A percentile compares a stretch with the other conserved stretches of the same genome.
phyloP scores from a whole-genome alignment of 2,888 invertebrate species.

The Disparrhopalites patrizii region DNA sequence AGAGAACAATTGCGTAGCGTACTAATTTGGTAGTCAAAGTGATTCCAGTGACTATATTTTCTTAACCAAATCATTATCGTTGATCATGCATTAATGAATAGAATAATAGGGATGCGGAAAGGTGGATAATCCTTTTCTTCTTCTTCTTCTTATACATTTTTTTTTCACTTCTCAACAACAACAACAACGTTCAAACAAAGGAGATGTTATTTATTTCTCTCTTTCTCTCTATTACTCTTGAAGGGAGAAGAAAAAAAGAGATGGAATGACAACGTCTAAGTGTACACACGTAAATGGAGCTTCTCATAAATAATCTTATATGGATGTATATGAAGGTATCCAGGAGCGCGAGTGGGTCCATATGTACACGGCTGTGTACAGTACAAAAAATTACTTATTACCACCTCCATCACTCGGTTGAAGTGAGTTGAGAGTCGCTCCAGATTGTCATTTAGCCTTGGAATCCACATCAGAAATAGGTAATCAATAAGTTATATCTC shows the following conservation, averaged over 20 bases:
- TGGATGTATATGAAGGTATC: constrained; percentile 1
- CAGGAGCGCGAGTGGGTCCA: too few species aligned
- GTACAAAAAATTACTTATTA: too few species aligned
- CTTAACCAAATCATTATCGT: constrained; percentile 20
- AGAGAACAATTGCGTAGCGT: constrained; percentile 15
- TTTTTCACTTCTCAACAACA: too few species aligned
- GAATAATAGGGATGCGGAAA: constrained; percentile 9
- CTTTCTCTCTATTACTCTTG: too few species aligned
- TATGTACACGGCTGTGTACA: too few species aligned
- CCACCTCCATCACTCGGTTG: not conserved
- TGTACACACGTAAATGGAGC: constrained; percentile 20
- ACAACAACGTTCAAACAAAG: not conserved
- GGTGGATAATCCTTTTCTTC: too few species aligned
- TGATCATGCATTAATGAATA: constrained; percentile 23
- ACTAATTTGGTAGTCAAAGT: constrained; percentile 26
- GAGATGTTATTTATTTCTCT: constrained; percentile 5
- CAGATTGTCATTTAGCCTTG: constrained; percentile 28
- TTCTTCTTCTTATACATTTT: too few species aligned
- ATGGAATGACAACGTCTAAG: constrained; percentile 20
- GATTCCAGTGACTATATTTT: constrained; percentile 18
- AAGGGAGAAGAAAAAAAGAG: not conserved
- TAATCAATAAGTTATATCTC: constrained; percentile 28
- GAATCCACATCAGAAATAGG: constrained; percentile 27
- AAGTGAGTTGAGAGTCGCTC: too few species aligned
- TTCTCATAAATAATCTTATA: constrained; percentile 20